Conservation (phyloP, 1,140 invertebrate species). For the Drosophila sechellia region DNA sequence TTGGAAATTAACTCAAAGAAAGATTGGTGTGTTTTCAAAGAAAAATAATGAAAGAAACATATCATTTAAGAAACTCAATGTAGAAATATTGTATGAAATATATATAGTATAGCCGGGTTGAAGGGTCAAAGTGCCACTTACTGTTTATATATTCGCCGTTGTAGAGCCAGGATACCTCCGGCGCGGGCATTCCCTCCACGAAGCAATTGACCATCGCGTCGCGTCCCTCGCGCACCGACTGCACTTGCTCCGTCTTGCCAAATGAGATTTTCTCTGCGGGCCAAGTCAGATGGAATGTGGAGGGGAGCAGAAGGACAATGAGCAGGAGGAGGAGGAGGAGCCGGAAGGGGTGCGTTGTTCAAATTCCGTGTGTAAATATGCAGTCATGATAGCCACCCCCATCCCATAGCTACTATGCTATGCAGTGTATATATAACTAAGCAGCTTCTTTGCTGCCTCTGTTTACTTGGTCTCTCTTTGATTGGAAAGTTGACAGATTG, state of each 20-base stretch:
- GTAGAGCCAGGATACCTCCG: constrained; percentile 85
- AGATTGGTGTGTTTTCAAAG: too few relatives aligned
- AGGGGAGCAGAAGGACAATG: constrained; percentile 12
- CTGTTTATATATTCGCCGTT: constrained; percentile 83
- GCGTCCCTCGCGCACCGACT: constrained; percentile 85
- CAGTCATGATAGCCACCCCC: constrained; percentile 30
- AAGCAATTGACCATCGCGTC: constrained; percentile 85
- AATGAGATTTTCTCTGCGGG: constrained; percentile 85
- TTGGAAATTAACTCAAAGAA: background rate
- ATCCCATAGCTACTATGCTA: background rate
- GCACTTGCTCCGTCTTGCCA: constrained; percentile 85
- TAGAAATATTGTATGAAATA: too few relatives aligned
- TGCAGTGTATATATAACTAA: constrained; percentile 7
- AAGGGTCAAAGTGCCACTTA: constrained; percentile 52
- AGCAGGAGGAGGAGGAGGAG: constrained; percentile 11
- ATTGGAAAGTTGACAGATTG: constrained; percentile 41
- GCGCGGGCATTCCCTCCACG: constrained; percentile 85
- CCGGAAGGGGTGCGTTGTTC: constrained; percentile 16
- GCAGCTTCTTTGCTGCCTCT: constrained; percentile 21
- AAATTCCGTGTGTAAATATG: constrained; percentile 52
- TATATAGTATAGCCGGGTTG: too few relatives aligned
- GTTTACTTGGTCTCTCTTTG: constrained; percentile 46
- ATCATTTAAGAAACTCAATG: too few relatives aligned
- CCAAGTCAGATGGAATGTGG: constrained; percentile 20
- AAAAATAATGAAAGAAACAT: too few relatives aligned